A percentile compares a stretch with the other conserved stretches of the same genome.
phyloP scores from a whole-genome alignment of 2,113 vertebrate genomes.

The Crotalus horridus region DNA sequence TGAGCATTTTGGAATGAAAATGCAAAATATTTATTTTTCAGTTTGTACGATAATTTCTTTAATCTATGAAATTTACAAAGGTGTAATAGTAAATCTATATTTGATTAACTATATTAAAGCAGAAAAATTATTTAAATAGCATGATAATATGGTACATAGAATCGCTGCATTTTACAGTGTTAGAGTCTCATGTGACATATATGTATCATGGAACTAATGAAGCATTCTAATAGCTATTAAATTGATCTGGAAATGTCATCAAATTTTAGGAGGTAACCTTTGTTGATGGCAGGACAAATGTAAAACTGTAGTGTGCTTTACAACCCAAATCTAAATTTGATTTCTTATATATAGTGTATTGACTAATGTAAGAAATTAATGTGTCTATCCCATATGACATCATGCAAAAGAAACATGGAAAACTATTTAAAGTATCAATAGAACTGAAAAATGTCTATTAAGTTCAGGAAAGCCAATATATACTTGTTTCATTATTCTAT shows the following conservation, averaged over 20 bases:
- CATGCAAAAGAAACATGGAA: neutral
- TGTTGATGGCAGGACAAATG: neutral
- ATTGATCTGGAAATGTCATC: neutral
- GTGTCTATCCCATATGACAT: neutral
- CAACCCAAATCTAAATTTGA: neutral
- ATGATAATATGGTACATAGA: neutral
- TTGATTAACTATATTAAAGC: neutral
- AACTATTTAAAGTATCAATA: neutral
- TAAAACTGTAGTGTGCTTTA: neutral
- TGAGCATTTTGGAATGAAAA: conserved; percentile 33
- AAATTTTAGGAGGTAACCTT: neutral
- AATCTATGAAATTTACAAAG: neutral
- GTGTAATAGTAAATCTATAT: neutral
- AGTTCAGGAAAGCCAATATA: neutral
- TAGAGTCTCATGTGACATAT: neutral
- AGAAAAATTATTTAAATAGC: neutral
- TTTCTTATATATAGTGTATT: neutral
- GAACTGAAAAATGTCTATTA: neutral
- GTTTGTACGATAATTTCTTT: neutral
- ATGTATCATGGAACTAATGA: neutral
- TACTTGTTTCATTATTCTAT: neutral
- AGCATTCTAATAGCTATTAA: neutral
- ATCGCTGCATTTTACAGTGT: neutral
- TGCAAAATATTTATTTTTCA: neutral
- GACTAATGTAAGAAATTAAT: neutral